Evolutionary conservation across 2,888 invertebrate species (phyloP).

Genomic region (Microctonus hyperodae): DNA sequence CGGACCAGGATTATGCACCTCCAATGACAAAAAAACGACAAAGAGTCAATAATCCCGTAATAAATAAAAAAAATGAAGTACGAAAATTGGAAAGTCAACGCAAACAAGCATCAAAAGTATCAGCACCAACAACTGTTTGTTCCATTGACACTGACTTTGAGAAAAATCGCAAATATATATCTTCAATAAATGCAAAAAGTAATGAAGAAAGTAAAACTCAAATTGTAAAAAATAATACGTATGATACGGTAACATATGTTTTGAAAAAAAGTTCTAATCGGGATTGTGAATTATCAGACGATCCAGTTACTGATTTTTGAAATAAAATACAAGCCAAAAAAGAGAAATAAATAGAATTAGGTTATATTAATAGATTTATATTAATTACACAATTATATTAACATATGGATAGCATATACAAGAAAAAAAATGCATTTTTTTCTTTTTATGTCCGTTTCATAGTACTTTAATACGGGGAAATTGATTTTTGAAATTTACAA

Average conservation of each 20-base stretch:
- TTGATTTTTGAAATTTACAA: neutral
- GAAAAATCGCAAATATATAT: neutral
- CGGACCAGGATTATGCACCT: neutral
- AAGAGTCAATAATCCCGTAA: neutral
- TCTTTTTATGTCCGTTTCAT: neutral
- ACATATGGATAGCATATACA: neutral
- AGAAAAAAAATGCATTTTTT: neutral
- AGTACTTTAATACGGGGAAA: neutral
- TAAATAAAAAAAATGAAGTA: neutral
- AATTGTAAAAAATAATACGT: neutral
- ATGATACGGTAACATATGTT: neutral
- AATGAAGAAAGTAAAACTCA: neutral
- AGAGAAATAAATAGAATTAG: neutral
- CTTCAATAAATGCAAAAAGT: neutral
- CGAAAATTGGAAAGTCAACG: neutral
- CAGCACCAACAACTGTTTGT: neutral
- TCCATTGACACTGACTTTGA: neutral
- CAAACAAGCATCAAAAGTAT: slow-evolving; percentile 18
- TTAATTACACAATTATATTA: neutral
- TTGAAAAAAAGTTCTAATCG: neutral
- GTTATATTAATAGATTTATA: neutral
- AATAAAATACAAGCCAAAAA: neutral
- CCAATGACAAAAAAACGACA: neutral
- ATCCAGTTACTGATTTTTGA: slow-evolving; percentile 41
- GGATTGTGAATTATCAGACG: slow-evolving; percentile 10